Percentiles rank a stretch among this genome's conserved stretches.
Evolutionary conservation across 2,113 vertebrate species (phyloP).

Genomic region (Salvator merianae): DNA sequence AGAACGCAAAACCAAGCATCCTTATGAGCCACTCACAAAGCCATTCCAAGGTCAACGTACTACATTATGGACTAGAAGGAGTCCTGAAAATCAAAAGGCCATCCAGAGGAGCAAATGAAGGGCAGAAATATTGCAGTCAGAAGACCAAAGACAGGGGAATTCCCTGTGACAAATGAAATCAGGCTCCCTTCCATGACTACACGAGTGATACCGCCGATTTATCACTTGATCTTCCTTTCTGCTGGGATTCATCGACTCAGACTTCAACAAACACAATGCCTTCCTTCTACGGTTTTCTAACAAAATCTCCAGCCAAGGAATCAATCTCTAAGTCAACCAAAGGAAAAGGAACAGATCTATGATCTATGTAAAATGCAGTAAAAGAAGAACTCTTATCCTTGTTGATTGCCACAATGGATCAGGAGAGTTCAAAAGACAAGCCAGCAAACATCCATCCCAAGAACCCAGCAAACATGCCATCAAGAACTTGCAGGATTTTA

Average conservation of each 20-base stretch:
- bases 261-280: not conserved
- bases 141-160: not conserved
- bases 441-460: no score
- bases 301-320: not conserved
- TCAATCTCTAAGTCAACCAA: not conserved
- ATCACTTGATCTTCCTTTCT: not conserved
- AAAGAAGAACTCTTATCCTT: not conserved
- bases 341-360: not conserved
- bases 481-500: not conserved
- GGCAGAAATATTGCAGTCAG: not conserved
- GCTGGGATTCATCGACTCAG: not conserved
- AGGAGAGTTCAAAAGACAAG: not conserved
- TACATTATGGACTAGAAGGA: not conserved
- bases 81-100: not conserved
- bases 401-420: not conserved
- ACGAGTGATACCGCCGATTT: no score
- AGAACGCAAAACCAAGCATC: no score
- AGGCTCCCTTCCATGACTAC: not conserved
- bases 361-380: no score
- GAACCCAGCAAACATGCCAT: not conserved
- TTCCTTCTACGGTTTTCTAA: not conserved
- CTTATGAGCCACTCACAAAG: no score
- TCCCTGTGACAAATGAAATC: constrained; percentile 10
- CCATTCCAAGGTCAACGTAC: no score
- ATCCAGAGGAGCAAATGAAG: not conserved